Conservation (phyloP, 2,113 vertebrate species). For the Vulpes lagopus region DNA sequence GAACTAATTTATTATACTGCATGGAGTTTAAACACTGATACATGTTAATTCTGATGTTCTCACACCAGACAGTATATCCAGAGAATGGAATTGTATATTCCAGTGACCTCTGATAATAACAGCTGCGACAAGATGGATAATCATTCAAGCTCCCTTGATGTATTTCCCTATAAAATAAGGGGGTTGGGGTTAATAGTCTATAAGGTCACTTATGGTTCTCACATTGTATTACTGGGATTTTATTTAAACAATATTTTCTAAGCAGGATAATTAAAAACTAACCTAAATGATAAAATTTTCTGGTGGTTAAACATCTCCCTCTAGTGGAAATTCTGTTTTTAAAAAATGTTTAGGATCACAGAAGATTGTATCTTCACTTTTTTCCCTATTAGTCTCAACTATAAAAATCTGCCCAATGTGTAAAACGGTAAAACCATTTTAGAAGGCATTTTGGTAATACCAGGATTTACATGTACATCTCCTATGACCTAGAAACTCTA, state of each 20-base stretch:
- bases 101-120: neutral
- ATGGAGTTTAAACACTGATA: neutral
- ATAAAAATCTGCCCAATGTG: slow-evolving; percentile 45
- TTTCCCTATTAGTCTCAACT: neutral
- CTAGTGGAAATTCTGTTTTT: slow-evolving; percentile 73
- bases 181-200: neutral
- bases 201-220: neutral
- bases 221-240: slow-evolving; percentile 28
- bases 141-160: neutral
- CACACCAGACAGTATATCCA: neutral
- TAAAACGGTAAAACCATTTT: slow-evolving; percentile 29
- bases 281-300: neutral
- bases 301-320: slow-evolving; percentile 76
- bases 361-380: neutral
- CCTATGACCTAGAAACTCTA: neutral
- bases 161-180: neutral
- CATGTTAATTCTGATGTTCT: neutral
- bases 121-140: neutral
- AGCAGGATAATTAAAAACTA: neutral
- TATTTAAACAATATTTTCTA: slow-evolving; percentile 6
- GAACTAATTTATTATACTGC: neutral
- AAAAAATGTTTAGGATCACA: neutral
- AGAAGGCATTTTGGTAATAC: slow-evolving; percentile 8
- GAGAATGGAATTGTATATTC: neutral
- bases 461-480: neutral